Evolutionary conservation across 2,113 vertebrate genomes (phyloP).

Genomic region (Ancistrus triradiatus): DNA sequence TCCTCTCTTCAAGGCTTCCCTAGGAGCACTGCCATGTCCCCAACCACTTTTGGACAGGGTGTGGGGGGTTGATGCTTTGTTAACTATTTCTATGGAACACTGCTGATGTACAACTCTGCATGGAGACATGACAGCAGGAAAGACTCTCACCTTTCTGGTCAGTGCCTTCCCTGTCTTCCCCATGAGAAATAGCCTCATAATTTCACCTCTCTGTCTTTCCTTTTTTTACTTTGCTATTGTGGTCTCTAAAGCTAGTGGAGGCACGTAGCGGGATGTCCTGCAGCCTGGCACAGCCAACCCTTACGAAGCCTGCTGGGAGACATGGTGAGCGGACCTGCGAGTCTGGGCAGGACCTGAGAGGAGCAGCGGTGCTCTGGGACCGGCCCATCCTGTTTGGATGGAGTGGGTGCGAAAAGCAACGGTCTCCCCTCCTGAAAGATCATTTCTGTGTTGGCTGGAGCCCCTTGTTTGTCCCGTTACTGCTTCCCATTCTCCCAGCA

Average conservation of each 20-base stretch:
- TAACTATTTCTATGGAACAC: slow-evolving; percentile 55
- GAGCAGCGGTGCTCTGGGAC: slow-evolving; percentile 57
- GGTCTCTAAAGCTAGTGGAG: slow-evolving; percentile 59
- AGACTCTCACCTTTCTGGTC: slow-evolving; percentile 80
- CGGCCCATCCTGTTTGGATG: slow-evolving; percentile 60
- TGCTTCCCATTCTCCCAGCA: slow-evolving; percentile 33
- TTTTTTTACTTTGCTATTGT: slow-evolving; percentile 26
- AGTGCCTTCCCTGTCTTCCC: slow-evolving; percentile 72
- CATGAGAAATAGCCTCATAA: slow-evolving; percentile 44
- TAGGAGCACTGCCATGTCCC: slow-evolving; percentile 59
- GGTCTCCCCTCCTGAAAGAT: slow-evolving; percentile 56
- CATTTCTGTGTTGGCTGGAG: slow-evolving; percentile 55
- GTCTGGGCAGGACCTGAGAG: slow-evolving; percentile 68
- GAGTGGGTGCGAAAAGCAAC: slow-evolving; percentile 62
- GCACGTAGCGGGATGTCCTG: slow-evolving; percentile 63
- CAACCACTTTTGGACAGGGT: slow-evolving; percentile 40
- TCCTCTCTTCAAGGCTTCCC: slow-evolving; percentile 57
- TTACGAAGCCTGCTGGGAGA: slow-evolving; percentile 75
- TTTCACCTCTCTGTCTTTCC: slow-evolving; percentile 5
- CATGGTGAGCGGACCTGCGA: slow-evolving; percentile 71
- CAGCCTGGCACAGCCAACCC: slow-evolving; percentile 68
- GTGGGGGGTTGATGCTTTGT: slow-evolving; percentile 29
- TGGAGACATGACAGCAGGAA: slow-evolving; percentile 61
- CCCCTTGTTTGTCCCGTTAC: slow-evolving; percentile 48
- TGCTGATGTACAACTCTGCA: slow-evolving; percentile 71